Base-by-base conservation (phyloP, 92 coral and sea anemone species). In the Anthopleura xanthogrammica region DNA sequence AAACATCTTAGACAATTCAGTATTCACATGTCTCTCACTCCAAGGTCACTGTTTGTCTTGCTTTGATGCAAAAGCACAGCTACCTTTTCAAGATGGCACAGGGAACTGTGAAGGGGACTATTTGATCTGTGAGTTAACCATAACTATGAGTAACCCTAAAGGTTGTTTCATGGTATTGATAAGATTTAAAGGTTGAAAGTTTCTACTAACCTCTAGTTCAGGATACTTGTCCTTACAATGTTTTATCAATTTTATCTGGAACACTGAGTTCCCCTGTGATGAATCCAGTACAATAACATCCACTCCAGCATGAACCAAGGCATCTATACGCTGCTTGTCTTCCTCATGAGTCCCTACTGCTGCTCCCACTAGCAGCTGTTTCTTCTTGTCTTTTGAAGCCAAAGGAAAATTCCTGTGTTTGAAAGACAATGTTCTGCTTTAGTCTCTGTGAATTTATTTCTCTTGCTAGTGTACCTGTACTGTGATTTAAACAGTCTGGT, bases 251-350 rank as follows among this genome's bases (percentile, higher is more conserved):
- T 88, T 82, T 41, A 92, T 82, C 86, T 97, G 99, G 76, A 82
- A 97, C 11, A 85, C 82, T 24, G 99, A 97, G 91, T 97, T 97
- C 48, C 99, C 99, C 86, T 97, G 99, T 46, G 99, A 94, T 24
- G 99, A 97, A 87, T 97, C 99, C 43, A 97, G 88, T 11, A 97
- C 94, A 5, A 97, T 87, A 14, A 95, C 98, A 62, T 97, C 99
- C 52, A 94, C 99, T 11, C 97, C 98, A 80, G 99, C 98, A 1
- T 94, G 97, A n/a, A 91, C 94, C 41, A 97, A 89, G 36, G 99
- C 98, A 72, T 92, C 94, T 2, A 97, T 78, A 42, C 99, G 85
- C 8, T 58, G 60, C 73, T 92, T 97, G 90, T 97, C 99, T 17
- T 88, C 94, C 12, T 88, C 91, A 23, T 90, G 94, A 36, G 99